phyloP scores from a whole-genome alignment of 2,888 invertebrate species.

The Acholoe squamosa region DNA sequence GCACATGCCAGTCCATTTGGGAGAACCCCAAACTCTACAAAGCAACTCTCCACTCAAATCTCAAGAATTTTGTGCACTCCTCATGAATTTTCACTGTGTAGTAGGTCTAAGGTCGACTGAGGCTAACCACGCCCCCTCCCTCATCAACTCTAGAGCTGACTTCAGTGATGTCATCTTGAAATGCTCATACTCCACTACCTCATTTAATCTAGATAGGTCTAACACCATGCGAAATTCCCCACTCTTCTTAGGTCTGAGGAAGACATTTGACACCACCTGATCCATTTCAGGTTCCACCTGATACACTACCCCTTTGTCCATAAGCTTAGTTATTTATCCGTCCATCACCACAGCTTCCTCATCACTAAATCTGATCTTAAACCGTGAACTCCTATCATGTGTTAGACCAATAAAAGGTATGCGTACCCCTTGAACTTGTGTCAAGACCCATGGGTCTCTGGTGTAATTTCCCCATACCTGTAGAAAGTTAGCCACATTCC shows the following conservation, averaged over 20 bases:
- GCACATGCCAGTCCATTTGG: constrained; percentile 29
- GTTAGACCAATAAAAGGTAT: neutral
- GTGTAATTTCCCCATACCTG: neutral
- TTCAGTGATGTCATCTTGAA: constrained; percentile 30
- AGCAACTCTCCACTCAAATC: neutral
- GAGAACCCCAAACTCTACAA: neutral
- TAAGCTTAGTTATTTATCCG: neutral
- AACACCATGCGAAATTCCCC: neutral
- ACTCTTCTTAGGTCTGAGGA: neutral
- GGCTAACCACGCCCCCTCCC: neutral
- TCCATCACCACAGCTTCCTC: neutral
- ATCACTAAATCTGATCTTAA: neutral
- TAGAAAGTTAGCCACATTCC: neutral
- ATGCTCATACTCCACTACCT: constrained; percentile 5
- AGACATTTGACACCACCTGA: neutral
- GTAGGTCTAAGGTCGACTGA: constrained; percentile 14
- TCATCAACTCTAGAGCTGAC: neutral
- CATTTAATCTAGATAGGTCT: neutral
- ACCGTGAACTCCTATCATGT: neutral
- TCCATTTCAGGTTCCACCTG: neutral
- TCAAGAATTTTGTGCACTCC: neutral
- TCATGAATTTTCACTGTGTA: neutral
- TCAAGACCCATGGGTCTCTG: neutral
- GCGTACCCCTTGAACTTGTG: neutral
- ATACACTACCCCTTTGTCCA: neutral